Evolutionary conservation across 1,140 invertebrate species (phyloP).

Genomic region (Hylaeus anthracinus): DNA sequence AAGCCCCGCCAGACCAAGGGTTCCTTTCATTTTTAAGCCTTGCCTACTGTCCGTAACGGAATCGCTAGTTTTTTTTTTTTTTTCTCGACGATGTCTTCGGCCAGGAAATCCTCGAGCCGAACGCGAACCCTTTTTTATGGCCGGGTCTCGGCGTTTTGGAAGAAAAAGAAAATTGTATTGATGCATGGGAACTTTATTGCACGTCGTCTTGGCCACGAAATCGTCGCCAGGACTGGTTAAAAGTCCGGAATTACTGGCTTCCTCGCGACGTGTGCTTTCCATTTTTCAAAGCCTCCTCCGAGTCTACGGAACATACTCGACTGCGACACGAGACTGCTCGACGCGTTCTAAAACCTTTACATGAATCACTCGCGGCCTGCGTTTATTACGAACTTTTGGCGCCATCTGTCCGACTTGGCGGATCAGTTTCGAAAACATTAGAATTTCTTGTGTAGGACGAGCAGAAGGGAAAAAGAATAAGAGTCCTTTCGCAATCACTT

Average conservation of each 20-base stretch:
- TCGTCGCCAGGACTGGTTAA: not conserved
- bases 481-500: too few species aligned
- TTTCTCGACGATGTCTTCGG: slow-evolving; percentile 24
- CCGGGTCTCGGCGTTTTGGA: not conserved
- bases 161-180: slow-evolving; percentile 13
- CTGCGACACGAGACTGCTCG: not conserved
- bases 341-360: not conserved
- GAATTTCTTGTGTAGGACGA: too few species aligned
- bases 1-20: not conserved
- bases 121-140: slow-evolving; percentile 51
- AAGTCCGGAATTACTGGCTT: slow-evolving; percentile 13
- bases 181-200: slow-evolving; percentile 45
- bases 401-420: too few species aligned
- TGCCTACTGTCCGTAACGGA: slow-evolving; percentile 69
- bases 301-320: slow-evolving; percentile 8
- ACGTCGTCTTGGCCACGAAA: not conserved
- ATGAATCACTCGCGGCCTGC: too few species aligned
- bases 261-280: not conserved
- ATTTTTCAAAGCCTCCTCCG: not conserved
- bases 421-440: too few species aligned
- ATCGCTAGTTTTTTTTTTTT: slow-evolving; percentile 67
- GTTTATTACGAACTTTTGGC: too few species aligned
- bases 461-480: too few species aligned
- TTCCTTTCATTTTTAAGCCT: slow-evolving; percentile 48
- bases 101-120: not conserved